A percentile compares a stretch with the other conserved stretches of the same genome.
Conservation (phyloP, 35 echinoderm and acorn worm genomes). For the Stichopus chloronotus region DNA sequence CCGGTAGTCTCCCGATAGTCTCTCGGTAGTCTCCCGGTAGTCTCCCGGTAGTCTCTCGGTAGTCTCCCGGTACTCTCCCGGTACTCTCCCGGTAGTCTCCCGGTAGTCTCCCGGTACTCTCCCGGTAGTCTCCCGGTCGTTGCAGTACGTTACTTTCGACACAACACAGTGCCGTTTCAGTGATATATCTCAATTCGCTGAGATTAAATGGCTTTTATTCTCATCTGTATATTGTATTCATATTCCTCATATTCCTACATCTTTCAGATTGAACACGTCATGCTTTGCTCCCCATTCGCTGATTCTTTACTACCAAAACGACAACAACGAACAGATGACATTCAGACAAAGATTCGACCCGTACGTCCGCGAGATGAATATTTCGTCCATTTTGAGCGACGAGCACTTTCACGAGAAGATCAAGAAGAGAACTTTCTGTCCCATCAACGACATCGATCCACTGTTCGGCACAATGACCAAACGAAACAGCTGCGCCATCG, state of each 20-base stretch:
- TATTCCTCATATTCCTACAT: neutral
- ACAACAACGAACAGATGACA: neutral
- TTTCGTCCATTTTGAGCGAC: neutral
- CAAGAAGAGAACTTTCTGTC: neutral
- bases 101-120: too few relatives aligned
- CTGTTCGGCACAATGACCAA: neutral
- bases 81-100: too few relatives aligned
- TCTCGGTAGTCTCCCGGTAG: too few relatives aligned
- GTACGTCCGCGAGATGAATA: neutral
- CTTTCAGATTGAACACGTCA: neutral
- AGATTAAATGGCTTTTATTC: too few relatives aligned
- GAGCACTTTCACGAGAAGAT: neutral
- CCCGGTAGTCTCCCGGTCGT: too few relatives aligned
- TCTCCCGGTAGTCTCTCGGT: too few relatives aligned
- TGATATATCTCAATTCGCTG: too few relatives aligned
- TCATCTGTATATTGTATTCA: too few relatives aligned
- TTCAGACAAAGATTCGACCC: neutral
- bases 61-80: too few relatives aligned
- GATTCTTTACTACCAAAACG: neutral
- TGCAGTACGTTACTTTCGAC: too few relatives aligned
- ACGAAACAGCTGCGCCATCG: neutral
- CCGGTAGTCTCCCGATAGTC: too few relatives aligned
- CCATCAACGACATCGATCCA: neutral
- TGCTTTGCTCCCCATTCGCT: neutral
- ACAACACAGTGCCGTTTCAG: too few relatives aligned